Evolutionary conservation across 2,888 invertebrate genomes (phyloP).

Genomic region (Cerastoderma edule): DNA sequence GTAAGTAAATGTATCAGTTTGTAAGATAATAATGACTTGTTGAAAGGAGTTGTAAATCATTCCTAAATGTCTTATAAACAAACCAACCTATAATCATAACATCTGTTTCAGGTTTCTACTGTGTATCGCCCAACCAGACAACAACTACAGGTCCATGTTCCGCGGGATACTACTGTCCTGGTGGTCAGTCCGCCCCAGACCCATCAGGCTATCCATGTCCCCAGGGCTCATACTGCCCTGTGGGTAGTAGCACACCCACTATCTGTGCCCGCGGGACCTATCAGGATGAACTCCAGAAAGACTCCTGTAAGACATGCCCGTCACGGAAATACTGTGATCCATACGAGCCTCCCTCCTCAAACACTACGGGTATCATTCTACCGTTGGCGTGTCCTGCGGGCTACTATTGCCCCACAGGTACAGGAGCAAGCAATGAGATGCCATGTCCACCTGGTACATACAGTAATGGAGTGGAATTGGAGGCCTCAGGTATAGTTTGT

Average conservation of each 20-base stretch:
- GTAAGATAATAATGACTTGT: too few relatives aligned
- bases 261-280: conserved; percentile 78
- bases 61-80: too few relatives aligned
- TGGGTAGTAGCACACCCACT: conserved; percentile 71
- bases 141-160: conserved; percentile 73
- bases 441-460: conserved; percentile 80
- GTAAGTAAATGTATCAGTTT: too few relatives aligned
- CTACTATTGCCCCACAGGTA: conserved; percentile 77
- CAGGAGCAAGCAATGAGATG: conserved; percentile 73
- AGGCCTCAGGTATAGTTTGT: conserved; percentile 62
- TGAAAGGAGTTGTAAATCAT: too few relatives aligned
- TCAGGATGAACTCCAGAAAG: conserved; percentile 63
- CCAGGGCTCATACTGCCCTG: conserved; percentile 77
- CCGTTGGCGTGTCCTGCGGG: conserved; percentile 77
- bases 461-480: conserved; percentile 49
- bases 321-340: conserved; percentile 80
- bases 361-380: conserved; percentile 75
- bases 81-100: too few relatives aligned
- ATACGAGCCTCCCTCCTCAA: conserved; percentile 66
- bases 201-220: conserved; percentile 75
- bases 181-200: conserved; percentile 73
- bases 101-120: conserved; percentile 78
- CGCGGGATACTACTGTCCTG: conserved; percentile 81
- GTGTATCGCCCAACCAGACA: conserved; percentile 73
- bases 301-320: conserved; percentile 73